Conservation (phyloP, 1,140 invertebrate genomes). For the Spodoptera frugiperda region DNA sequence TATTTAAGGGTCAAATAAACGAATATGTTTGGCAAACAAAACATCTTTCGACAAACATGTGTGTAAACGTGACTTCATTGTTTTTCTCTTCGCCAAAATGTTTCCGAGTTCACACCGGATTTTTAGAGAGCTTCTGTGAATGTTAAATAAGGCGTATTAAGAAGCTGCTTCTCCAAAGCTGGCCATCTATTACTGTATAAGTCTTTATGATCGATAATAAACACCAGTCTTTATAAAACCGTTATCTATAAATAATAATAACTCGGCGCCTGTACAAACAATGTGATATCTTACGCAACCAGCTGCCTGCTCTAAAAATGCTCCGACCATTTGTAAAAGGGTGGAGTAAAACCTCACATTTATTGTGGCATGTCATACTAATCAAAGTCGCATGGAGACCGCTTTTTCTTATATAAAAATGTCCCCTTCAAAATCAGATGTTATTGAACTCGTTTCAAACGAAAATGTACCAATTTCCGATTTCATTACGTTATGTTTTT, state of each 20-base stretch:
- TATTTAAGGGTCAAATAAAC: neutral
- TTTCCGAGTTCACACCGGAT: neutral
- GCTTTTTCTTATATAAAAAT: slow-evolving; percentile 6
- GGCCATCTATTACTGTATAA: too few species aligned
- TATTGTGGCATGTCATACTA: slow-evolving; percentile 7
- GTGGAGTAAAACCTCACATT: slow-evolving; percentile 4
- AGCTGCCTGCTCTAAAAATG: slow-evolving; percentile 14
- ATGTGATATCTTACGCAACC: slow-evolving; percentile 12
- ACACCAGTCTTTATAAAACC: neutral
- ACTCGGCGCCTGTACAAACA: neutral
- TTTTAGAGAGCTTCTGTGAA: too few species aligned
- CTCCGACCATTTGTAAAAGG: slow-evolving; percentile 1
- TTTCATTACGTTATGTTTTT: too few species aligned
- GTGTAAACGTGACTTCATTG: neutral
- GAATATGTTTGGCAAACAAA: slow-evolving; percentile 6
- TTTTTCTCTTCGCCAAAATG: slow-evolving; percentile 6
- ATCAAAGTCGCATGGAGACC: neutral
- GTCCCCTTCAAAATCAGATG: neutral
- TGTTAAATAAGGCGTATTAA: too few species aligned
- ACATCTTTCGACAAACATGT: slow-evolving; percentile 4
- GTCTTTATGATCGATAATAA: too few species aligned
- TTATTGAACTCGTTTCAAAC: neutral
- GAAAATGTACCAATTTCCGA: neutral
- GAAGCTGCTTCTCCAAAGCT: too few species aligned
- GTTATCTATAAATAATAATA: neutral